phyloP scores from a whole-genome alignment of 2,113 vertebrate genomes.

The Pseudolaguvia tuberculata region DNA sequence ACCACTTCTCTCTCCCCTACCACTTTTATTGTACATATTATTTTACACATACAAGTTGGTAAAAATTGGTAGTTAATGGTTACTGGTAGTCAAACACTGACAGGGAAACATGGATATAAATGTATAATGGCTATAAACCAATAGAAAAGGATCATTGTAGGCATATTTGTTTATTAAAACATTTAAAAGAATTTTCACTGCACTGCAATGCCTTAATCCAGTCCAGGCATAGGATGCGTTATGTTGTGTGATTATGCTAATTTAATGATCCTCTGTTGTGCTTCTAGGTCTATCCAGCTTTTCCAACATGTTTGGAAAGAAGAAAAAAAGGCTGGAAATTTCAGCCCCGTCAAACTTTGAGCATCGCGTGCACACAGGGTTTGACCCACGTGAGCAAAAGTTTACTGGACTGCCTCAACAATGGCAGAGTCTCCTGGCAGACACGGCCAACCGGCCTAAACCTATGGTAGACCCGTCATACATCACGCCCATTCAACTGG shows the following conservation, averaged over 20 bases:
- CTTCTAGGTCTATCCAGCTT: conserved; percentile 74
- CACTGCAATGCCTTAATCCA: not conserved
- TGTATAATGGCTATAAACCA: too few relatives aligned
- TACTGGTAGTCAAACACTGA: too few relatives aligned
- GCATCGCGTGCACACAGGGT: conserved; percentile 96
- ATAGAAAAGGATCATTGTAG: not conserved
- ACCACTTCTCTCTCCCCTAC: too few relatives aligned
- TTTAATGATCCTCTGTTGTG: conserved; percentile 4
- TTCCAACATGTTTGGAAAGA: conserved; percentile 98
- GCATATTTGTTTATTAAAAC: not conserved
- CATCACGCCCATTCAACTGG: conserved; percentile 96
- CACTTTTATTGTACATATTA: not conserved
- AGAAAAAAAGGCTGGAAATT: conserved; percentile 98
- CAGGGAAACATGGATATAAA: too few relatives aligned
- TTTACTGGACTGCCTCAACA: conserved; percentile 95
- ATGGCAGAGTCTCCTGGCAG: conserved; percentile 95
- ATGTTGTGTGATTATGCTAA: not conserved
- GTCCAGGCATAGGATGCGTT: not conserved
- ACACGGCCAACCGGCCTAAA: conserved; percentile 93
- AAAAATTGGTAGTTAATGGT: not conserved
- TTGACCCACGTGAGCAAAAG: conserved; percentile 93
- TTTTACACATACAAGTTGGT: not conserved
- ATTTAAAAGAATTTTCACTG: not conserved
- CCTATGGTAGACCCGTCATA: conserved; percentile 98
- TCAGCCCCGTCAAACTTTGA: conserved; percentile 99